Conservation (phyloP, 2,113 vertebrate genomes). For the Bolborhynchus lineola region DNA sequence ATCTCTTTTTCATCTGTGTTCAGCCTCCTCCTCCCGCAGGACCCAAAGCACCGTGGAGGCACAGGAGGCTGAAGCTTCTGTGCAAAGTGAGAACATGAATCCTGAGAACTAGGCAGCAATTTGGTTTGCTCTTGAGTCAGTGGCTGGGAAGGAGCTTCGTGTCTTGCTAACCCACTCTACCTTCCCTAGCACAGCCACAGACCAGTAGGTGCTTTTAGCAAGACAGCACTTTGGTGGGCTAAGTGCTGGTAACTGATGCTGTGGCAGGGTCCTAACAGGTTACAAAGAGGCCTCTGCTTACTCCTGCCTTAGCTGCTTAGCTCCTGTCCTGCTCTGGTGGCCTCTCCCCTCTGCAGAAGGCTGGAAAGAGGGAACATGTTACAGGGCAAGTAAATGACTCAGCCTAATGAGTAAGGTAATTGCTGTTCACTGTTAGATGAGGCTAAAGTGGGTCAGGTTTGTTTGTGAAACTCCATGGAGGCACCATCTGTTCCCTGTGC, state of each 20-base stretch:
- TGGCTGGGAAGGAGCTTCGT: background rate
- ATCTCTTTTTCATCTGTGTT: background rate
- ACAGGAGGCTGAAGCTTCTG: background rate
- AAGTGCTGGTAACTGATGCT: background rate
- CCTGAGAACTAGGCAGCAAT: background rate
- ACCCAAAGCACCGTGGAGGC: background rate
- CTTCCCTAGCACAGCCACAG: background rate
- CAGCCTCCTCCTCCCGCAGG: background rate
- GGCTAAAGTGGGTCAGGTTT: constrained; percentile 63
- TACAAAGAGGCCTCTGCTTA: background rate
- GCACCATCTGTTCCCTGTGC: constrained; percentile 27
- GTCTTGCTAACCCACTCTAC: background rate
- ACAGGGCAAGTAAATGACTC: constrained; percentile 60
- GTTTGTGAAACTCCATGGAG: constrained; percentile 50
- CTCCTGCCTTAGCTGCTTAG: background rate
- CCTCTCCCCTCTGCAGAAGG: constrained; percentile 20
- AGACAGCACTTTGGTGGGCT: background rate
- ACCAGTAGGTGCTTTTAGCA: background rate
- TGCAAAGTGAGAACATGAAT: background rate
- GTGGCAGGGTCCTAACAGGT: background rate
- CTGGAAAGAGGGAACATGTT: background rate
- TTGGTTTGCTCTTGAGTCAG: background rate
- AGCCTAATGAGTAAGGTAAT: constrained; percentile 54
- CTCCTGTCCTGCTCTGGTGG: background rate
- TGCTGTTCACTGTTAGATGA: constrained; percentile 3